Evolutionary conservation across 1,140 invertebrate genomes (phyloP).

Genomic region (Helicoverpa zea): DNA sequence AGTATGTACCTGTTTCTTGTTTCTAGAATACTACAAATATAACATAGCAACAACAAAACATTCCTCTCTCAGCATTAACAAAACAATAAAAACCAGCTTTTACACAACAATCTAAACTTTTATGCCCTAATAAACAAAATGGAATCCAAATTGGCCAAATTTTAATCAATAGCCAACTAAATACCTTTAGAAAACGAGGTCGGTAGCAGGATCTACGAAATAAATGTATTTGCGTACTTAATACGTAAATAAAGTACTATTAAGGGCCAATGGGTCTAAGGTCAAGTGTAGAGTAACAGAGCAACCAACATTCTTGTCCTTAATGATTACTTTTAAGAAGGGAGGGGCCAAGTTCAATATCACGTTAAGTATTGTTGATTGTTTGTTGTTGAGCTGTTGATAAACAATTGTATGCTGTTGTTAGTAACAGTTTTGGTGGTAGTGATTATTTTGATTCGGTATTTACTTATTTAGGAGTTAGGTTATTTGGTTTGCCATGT

Average conservation of each 20-base stretch:
- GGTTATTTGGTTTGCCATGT: neutral
- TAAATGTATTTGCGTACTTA: constrained; percentile 40
- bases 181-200: constrained; percentile 3
- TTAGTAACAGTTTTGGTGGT: neutral
- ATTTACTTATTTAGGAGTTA: neutral
- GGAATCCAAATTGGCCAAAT: neutral
- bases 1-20: too few relatives aligned
- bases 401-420: constrained; percentile 22
- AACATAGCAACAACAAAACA: neutral
- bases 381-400: constrained; percentile 32
- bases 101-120: neutral
- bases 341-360: constrained; percentile 42
- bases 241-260: constrained; percentile 43
- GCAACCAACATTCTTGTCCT: constrained; percentile 45
- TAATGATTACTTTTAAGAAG: constrained; percentile 49
- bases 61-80: neutral
- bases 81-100: neutral
- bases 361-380: constrained; percentile 36
- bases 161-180: constrained; percentile 25
- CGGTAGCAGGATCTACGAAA: constrained; percentile 7
- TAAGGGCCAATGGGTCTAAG: constrained; percentile 28
- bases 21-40: neutral
- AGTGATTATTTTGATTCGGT: neutral
- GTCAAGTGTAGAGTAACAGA: constrained; percentile 45
- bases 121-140: constrained; percentile 3